Evolutionary conservation across 64 coral and sea anemone genomes (phyloP).

Genomic region (Orbicella faveolata): DNA sequence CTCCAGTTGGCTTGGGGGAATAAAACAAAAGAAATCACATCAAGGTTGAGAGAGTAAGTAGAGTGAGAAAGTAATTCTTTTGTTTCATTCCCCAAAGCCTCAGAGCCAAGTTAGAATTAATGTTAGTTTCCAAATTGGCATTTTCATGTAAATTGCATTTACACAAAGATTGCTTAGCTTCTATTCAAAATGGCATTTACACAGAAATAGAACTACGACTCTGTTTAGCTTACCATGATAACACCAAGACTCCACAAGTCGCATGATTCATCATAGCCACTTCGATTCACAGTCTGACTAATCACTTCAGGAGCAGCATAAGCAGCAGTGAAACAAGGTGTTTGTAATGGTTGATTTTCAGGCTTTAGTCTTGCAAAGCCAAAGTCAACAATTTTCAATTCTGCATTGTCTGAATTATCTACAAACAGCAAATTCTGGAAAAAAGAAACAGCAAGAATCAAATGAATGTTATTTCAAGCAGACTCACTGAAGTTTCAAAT

Average conservation of each 20-base stretch:
- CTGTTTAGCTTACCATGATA: constrained; percentile 78
- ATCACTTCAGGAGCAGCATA: constrained; percentile 94
- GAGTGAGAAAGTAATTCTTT: too few relatives aligned
- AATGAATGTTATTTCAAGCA: not conserved
- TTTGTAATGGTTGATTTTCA: constrained; percentile 89
- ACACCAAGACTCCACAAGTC: constrained; percentile 98
- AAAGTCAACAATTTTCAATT: constrained; percentile 98
- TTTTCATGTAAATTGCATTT: too few relatives aligned
- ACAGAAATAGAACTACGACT: not conserved
- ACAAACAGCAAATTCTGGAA: constrained; percentile 98
- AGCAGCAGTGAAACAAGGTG: constrained; percentile 87
- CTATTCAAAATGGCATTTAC: too few relatives aligned
- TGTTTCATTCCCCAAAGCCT: too few relatives aligned
- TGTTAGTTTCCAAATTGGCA: too few relatives aligned
- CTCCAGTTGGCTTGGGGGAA: too few relatives aligned
- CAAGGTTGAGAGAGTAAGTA: too few relatives aligned
- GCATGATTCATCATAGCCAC: constrained; percentile 95
- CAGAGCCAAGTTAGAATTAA: too few relatives aligned
- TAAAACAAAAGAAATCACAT: too few relatives aligned
- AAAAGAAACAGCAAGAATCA: not conserved
- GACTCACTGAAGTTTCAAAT: not conserved
- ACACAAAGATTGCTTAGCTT: too few relatives aligned
- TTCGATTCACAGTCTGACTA: constrained; percentile 61
- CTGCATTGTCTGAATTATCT: constrained; percentile 78
- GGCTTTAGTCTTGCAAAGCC: constrained; percentile 97